A percentile compares a stretch with the other conserved stretches of the same genome.
Evolutionary conservation across 1,140 invertebrate species (phyloP).

Genomic region (Solenopsis fugax): DNA sequence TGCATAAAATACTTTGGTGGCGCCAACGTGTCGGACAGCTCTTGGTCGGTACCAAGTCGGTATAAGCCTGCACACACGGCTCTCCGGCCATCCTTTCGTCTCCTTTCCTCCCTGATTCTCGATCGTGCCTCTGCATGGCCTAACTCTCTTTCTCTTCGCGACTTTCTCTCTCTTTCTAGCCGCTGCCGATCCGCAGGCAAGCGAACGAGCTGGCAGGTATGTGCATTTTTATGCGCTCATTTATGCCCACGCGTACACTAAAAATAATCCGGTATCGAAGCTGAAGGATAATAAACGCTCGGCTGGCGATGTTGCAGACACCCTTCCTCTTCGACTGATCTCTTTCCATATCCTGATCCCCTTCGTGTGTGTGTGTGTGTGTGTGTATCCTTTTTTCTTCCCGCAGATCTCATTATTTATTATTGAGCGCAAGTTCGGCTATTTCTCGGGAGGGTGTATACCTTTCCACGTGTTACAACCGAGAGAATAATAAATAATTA

Average conservation of each 20-base stretch:
- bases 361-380: background rate
- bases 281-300: constrained; percentile 71
- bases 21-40: constrained; percentile 77
- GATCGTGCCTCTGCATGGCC: constrained; percentile 43
- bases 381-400: background rate
- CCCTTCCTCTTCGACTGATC: constrained; percentile 61
- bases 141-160: constrained; percentile 50
- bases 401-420: constrained; percentile 37
- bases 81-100: constrained; percentile 33
- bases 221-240: constrained; percentile 80
- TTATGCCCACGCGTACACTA: constrained; percentile 79
- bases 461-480: constrained; percentile 19
- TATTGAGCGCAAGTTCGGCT: constrained; percentile 19
- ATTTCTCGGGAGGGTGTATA: background rate
- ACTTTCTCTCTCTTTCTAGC: constrained; percentile 46
- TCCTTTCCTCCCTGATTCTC: constrained; percentile 47
- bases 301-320: constrained; percentile 34
- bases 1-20: constrained; percentile 78
- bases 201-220: constrained; percentile 78
- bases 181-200: constrained; percentile 61
- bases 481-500: constrained; percentile 55
- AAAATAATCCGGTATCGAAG: constrained; percentile 79
- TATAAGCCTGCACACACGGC: constrained; percentile 47
- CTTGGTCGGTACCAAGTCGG: constrained; percentile 61
- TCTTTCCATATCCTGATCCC: constrained; percentile 39